phyloP scores from a whole-genome alignment of 2,797 vertebrate genomes.

The Macroramphosus scolopax region DNA sequence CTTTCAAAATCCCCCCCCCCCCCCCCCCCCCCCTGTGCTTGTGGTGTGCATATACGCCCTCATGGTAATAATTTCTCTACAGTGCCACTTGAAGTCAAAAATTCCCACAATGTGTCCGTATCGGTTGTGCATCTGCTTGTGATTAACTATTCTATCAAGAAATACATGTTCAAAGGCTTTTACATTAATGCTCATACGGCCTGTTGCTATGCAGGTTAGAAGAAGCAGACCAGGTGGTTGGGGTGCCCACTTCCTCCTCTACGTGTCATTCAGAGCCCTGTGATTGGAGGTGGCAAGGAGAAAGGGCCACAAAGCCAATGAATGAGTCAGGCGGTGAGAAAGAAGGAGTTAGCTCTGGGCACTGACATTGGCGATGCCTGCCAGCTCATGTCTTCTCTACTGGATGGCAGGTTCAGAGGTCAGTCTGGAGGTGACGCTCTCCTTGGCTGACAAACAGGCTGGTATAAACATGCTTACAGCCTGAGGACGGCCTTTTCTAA shows the following conservation, averaged over 20 bases:
- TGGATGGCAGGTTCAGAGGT: slow-evolving; percentile 78
- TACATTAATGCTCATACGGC: slow-evolving; percentile 8
- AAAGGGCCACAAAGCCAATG: slow-evolving; percentile 69
- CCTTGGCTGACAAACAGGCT: slow-evolving; percentile 74
- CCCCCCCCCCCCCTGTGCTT: no score
- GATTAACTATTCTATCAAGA: no score
- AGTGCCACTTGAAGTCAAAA: no score
- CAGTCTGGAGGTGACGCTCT: slow-evolving; percentile 75
- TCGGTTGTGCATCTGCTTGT: no score
- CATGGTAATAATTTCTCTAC: no score
- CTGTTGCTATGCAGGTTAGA: slow-evolving; percentile 72
- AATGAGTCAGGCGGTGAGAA: slow-evolving; percentile 68
- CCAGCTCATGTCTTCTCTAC: slow-evolving; percentile 78
- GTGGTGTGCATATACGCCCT: no score
- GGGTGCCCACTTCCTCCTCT: slow-evolving; percentile 72
- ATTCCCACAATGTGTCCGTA: no score
- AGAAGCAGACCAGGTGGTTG: slow-evolving; percentile 29
- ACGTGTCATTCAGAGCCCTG: slow-evolving; percentile 75
- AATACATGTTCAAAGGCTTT: no score
- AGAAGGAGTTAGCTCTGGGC: slow-evolving; percentile 72
- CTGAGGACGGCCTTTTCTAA: slow-evolving; percentile 21
- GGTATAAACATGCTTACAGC: slow-evolving; percentile 42
- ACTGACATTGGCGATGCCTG: slow-evolving; percentile 74
- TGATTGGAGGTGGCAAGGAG: slow-evolving; percentile 74
- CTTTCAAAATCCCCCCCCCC: no score